These are phyloP conservation scores for Albula goreensis DNA, from an alignment of 2,113 vertebrate species.

Conservation along the genomic window DNA sequence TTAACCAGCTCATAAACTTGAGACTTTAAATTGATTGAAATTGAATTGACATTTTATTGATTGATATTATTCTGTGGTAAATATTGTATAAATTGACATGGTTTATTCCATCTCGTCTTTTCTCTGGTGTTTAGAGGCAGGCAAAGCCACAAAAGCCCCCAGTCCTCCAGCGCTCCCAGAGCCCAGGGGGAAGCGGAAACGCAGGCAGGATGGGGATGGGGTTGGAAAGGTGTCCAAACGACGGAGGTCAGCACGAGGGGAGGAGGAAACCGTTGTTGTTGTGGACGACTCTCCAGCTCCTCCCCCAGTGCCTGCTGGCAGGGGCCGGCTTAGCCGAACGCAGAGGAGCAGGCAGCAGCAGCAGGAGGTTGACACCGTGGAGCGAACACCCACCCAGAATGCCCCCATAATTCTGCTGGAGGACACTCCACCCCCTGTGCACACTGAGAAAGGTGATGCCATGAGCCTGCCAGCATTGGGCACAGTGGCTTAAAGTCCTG, in stretches of 20 bases:
- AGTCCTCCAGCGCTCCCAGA: slow-evolving; percentile 16
- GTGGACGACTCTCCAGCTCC: not conserved
- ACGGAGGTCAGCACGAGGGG: slow-evolving; percentile 23
- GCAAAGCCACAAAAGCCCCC: slow-evolving; percentile 17
- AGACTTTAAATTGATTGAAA: not conserved
- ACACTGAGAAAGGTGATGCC: not conserved
- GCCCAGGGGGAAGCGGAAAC: slow-evolving; percentile 55
- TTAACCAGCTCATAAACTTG: not conserved
- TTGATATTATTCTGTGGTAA: not conserved
- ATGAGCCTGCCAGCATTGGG: no score
- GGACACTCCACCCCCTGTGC: slow-evolving; percentile 27
- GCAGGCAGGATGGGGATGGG: slow-evolving; percentile 34
- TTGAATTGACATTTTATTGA: not conserved
- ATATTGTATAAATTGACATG: not conserved
- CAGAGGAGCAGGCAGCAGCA: slow-evolving; percentile 41
- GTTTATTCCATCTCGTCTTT: not conserved
- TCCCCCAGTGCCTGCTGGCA: not conserved
- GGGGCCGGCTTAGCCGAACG: slow-evolving; percentile 50
- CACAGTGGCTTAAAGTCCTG: no score
- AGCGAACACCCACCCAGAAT: slow-evolving; percentile 26
- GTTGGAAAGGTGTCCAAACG: slow-evolving; percentile 41
- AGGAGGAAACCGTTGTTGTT: not conserved
- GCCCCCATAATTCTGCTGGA: slow-evolving; percentile 24
- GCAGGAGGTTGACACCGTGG: not conserved
- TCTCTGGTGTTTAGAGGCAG: slow-evolving; percentile 40